Conservation (phyloP, 2,888 invertebrate species). For the Meta bourneti region DNA sequence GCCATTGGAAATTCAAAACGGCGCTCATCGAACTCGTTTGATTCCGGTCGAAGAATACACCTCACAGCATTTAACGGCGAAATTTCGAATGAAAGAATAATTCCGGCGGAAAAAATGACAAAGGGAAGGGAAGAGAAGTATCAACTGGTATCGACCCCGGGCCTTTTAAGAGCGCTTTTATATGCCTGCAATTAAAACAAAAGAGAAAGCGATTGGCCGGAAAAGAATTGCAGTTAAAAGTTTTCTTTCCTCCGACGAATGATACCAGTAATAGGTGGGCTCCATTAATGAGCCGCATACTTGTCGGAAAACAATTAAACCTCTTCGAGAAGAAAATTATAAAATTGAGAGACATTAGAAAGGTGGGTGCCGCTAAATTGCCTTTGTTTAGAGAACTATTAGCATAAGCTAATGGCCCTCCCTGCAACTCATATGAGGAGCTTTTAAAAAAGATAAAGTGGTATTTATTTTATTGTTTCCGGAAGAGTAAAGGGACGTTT, state of each 20-base stretch:
- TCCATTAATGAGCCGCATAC: conserved; percentile 73
- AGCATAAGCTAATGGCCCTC: conserved; percentile 74
- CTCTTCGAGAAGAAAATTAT: conserved; percentile 72
- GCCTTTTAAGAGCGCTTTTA: conserved; percentile 61
- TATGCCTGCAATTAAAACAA: conserved; percentile 74
- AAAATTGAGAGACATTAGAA: conserved; percentile 74
- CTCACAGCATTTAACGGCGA: conserved; percentile 58
- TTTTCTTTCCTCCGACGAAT: conserved; percentile 61
- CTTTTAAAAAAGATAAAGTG: conserved; percentile 68
- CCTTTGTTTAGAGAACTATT: conserved; percentile 76
- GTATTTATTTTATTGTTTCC: conserved; percentile 76
- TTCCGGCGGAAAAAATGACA: conserved; percentile 27
- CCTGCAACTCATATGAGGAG: conserved; percentile 11
- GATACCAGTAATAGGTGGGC: conserved; percentile 74
- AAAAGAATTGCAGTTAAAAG: conserved; percentile 74
- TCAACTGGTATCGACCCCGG: conserved; percentile 72
- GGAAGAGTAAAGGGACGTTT: conserved; percentile 25
- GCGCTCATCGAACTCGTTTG: conserved; percentile 35
- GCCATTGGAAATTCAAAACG: conserved; percentile 38
- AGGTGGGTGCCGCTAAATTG: conserved; percentile 75
- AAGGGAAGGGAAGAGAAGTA: conserved; percentile 39
- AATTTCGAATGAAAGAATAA: conserved; percentile 59
- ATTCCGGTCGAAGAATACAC: conserved; percentile 46
- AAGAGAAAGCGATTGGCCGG: conserved; percentile 54
- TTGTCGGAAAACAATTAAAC: conserved; percentile 76